phyloP scores from a whole-genome alignment of 1,140 invertebrate species.

The Hyphantria cunea region DNA sequence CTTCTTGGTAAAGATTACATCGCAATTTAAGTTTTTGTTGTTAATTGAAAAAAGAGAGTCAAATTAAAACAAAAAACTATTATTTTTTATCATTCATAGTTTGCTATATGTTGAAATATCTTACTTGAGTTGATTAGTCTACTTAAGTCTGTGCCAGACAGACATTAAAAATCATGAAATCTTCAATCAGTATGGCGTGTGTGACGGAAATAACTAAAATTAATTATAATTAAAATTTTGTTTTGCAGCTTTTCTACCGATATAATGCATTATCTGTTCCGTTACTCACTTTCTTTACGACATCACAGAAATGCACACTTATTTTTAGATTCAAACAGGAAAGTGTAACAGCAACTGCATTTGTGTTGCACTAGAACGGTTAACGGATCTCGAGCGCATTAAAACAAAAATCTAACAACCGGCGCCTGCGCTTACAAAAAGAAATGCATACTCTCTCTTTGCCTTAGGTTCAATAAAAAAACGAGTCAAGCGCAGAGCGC shows the following conservation, averaged over 20 bases:
- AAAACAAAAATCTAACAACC: conserved; percentile 24
- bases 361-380: conserved; percentile 9
- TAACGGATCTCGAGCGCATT: conserved; percentile 22
- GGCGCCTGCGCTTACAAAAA: conserved; percentile 35
- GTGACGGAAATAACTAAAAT: too few species aligned
- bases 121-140: too few species aligned
- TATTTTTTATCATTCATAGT: too few species aligned
- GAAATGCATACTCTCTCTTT: conserved; percentile 33
- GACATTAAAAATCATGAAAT: too few species aligned
- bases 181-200: too few species aligned
- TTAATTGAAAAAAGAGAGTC: background rate
- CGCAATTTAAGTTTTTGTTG: background rate
- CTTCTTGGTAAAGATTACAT: conserved; percentile 17
- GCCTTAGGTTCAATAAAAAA: conserved; percentile 40
- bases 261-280: background rate
- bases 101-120: too few species aligned
- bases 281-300: background rate
- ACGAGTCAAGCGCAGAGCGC: conserved; percentile 25
- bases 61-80: background rate
- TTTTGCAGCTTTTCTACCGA: too few species aligned
- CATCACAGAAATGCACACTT: background rate
- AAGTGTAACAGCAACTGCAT: conserved; percentile 7
- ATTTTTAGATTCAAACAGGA: background rate
- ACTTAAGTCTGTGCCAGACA: too few species aligned
- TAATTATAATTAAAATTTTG: too few species aligned